These are phyloP conservation scores for Arrhamphus sclerolepis DNA, from an alignment of 2,797 vertebrate species.

Conservation along the genomic window DNA sequence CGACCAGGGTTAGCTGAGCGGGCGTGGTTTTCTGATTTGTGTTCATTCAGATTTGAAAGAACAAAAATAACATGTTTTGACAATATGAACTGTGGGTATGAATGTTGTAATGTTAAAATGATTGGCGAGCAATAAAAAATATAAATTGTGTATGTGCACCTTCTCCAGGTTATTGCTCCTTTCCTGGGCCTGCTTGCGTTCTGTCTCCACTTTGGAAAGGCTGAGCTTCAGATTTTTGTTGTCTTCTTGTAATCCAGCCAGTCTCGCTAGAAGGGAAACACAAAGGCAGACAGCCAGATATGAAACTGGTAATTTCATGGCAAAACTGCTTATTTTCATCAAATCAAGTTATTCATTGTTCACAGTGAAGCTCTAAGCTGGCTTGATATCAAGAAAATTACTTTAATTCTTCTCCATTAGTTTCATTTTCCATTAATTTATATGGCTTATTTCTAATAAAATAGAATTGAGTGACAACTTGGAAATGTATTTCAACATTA, in stretches of 20 bases:
- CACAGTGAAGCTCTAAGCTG: neutral
- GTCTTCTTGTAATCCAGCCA: conserved; percentile 92
- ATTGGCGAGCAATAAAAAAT: no score
- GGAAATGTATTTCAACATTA: no score
- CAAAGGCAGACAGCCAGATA: conserved; percentile 15
- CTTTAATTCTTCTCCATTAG: neutral
- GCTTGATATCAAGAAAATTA: neutral
- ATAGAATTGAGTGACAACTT: neutral
- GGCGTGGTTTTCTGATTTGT: no score
- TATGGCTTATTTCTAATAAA: neutral
- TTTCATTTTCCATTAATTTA: neutral
- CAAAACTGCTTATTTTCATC: neutral
- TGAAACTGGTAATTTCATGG: neutral
- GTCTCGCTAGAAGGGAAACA: conserved; percentile 80
- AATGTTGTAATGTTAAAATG: no score
- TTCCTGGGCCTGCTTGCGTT: conserved; percentile 94
- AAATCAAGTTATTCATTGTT: neutral
- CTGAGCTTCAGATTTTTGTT: conserved; percentile 90
- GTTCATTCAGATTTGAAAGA: no score
- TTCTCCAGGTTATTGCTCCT: conserved; percentile 94
- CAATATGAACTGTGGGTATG: no score
- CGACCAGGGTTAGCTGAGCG: no score
- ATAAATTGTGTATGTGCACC: conserved; percentile 74
- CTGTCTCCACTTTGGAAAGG: conserved; percentile 89
- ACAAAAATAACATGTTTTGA: no score